Evolutionary conservation across 1,140 invertebrate genomes (phyloP).

Genomic region (Cyclina sinensis): DNA sequence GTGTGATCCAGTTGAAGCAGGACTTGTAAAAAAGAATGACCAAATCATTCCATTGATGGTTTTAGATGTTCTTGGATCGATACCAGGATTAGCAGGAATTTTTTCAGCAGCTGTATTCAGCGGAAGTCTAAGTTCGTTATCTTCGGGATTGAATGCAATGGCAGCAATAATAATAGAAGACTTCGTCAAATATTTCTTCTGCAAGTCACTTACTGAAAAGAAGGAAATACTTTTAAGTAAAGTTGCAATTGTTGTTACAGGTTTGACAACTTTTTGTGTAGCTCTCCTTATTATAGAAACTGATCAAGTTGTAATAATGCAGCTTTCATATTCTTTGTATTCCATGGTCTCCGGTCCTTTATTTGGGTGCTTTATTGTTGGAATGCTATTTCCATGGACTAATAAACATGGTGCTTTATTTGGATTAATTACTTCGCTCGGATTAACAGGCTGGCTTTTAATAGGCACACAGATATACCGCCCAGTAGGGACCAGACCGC

Average conservation of each 20-base stretch:
- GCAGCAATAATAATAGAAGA: constrained; percentile 92
- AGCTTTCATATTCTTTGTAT: constrained; percentile 87
- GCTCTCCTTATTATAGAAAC: neutral
- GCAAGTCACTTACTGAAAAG: constrained; percentile 90
- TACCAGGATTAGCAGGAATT: constrained; percentile 87
- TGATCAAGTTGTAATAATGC: constrained; percentile 79
- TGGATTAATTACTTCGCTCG: constrained; percentile 90
- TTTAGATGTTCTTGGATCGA: constrained; percentile 91
- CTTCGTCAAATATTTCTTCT: constrained; percentile 90
- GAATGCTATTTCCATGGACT: constrained; percentile 44
- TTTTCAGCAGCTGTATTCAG: constrained; percentile 38
- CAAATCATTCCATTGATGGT: constrained; percentile 92
- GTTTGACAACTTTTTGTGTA: neutral
- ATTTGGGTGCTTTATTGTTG: constrained; percentile 26
- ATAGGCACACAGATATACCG: constrained; percentile 90
- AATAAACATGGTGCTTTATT: constrained; percentile 91
- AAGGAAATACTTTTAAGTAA: constrained; percentile 3
- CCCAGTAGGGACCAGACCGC: constrained; percentile 88
- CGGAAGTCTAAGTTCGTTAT: constrained; percentile 48
- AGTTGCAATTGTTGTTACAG: neutral
- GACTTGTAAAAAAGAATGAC: constrained; percentile 86
- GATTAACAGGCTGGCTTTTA: constrained; percentile 93
- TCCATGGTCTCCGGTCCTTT: constrained; percentile 7
- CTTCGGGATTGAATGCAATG: constrained; percentile 31
- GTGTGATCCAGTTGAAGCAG: constrained; percentile 92